Conservation (phyloP, 2,113 vertebrate species). For the Nesoenas mayeri region DNA sequence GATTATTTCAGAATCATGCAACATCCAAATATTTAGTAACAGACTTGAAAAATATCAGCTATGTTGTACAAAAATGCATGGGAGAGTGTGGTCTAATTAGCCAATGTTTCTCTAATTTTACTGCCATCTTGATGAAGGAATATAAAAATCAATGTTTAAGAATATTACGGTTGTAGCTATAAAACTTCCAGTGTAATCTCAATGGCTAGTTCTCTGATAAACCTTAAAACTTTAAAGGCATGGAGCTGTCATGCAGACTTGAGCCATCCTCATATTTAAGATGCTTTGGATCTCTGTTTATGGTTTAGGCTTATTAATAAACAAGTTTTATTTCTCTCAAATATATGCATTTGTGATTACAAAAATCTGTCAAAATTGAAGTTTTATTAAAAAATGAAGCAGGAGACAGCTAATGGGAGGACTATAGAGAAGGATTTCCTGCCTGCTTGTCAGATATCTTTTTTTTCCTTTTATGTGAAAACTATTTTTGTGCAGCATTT, state of each 20-base stretch:
- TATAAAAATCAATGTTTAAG: background rate
- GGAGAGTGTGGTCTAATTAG: rapidly evolving
- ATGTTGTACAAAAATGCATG: background rate
- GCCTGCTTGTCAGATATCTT: background rate
- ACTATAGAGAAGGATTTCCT: background rate
- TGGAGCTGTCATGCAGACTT: background rate
- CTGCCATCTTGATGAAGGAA: background rate
- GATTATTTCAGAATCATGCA: background rate
- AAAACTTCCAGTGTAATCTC: background rate
- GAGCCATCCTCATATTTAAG: background rate
- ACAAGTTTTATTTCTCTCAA: background rate
- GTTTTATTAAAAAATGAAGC: background rate
- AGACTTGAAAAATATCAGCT: background rate
- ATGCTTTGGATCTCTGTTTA: background rate
- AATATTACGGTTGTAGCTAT: background rate
- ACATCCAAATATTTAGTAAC: background rate
- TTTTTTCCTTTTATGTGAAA: background rate
- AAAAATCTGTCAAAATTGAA: background rate
- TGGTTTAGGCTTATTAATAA: background rate
- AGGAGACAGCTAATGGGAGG: background rate
- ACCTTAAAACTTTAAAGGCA: background rate
- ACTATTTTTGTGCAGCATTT: background rate
- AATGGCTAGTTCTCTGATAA: background rate
- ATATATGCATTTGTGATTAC: background rate
- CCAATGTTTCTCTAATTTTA: background rate